Conservation (phyloP, 2,888 invertebrate species). For the Epicampocera succincta region DNA sequence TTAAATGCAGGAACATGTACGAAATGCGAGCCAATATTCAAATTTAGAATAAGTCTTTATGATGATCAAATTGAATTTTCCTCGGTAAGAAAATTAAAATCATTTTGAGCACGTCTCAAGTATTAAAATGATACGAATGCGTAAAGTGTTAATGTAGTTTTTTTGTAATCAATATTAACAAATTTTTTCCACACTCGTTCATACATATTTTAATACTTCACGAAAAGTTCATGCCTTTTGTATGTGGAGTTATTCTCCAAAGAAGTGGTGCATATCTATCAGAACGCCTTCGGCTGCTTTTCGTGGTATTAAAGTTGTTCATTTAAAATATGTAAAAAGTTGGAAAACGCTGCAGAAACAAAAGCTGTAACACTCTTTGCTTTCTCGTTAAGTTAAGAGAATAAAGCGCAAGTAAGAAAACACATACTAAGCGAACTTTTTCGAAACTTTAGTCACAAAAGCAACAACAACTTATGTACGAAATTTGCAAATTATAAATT, state of each 20-base stretch:
- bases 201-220: not conserved
- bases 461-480: not conserved
- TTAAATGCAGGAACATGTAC: constrained; percentile 47
- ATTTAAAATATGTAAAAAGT: constrained; percentile 29
- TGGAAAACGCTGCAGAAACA: constrained; percentile 9
- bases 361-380: not conserved
- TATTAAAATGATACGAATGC: not conserved
- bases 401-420: constrained; percentile 17
- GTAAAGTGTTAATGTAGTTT: constrained; percentile 9
- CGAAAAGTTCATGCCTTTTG: not conserved
- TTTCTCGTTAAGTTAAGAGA: constrained; percentile 26
- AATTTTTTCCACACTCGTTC: not conserved
- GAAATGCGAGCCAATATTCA: constrained; percentile 29
- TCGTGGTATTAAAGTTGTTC: constrained; percentile 29
- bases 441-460: constrained; percentile 47
- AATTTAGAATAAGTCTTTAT: constrained; percentile 29
- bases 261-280: constrained; percentile 4
- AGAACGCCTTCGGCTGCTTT: constrained; percentile 33
- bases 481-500: constrained; percentile 63
- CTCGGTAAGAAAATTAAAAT: not conserved
- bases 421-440: constrained; percentile 17
- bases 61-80: constrained; percentile 23
- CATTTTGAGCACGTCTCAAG: constrained; percentile 19
- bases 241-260: not conserved
- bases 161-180: constrained; percentile 21